Base-by-base conservation (phyloP, 2,797 vertebrate species). In the Rhodeus uyekii region DNA sequence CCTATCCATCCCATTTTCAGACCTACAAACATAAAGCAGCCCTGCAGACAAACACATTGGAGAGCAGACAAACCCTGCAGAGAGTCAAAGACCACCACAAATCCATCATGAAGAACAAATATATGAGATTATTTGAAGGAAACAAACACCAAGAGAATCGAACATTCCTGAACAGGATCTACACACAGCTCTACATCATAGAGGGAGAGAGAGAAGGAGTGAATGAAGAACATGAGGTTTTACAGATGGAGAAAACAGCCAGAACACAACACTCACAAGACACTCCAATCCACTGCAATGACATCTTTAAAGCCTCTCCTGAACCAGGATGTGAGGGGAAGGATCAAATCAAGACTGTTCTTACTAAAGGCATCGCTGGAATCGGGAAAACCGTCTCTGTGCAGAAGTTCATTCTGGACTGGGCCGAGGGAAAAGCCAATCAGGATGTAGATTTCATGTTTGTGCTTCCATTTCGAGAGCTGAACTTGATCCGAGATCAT, bases 101-200 rank as follows among this genome's bases (percentile, higher is more conserved):
- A 65, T 38, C 19, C 63, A 65, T 8, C 34, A 38, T 65, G 63
- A 65, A 65, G 34, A 65, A 12, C 4, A 64, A 38, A 0, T 38
- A 65, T 3, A 29, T 32, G 14, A 61, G 27, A 32, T 61, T 61
- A 32, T 61, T 2, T 32, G 60, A 61, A 29, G 60, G 29, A 61
- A 18, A 0, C 3, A 32, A 32, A 32, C 14, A 0, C 0, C 16
- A 61, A 61, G 60, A 0, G 3, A 32, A 18, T 61, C 0, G 32
- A 61, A 18, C 7, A 0, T 6, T 18, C 1, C 27, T 61, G 7
- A 58, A 58, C 55, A 27, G n/a, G 5, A 58, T 58, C 55, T 58
- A 58, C 55, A 58, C 55, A 58, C 60, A 61, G 7, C 60, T 61
- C 60, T 61, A 61, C 16, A 18, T 61, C 60, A 61, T 32, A 18